Evolutionary conservation across 2,113 vertebrate genomes (phyloP).

Genomic region (Osmerus mordax): DNA sequence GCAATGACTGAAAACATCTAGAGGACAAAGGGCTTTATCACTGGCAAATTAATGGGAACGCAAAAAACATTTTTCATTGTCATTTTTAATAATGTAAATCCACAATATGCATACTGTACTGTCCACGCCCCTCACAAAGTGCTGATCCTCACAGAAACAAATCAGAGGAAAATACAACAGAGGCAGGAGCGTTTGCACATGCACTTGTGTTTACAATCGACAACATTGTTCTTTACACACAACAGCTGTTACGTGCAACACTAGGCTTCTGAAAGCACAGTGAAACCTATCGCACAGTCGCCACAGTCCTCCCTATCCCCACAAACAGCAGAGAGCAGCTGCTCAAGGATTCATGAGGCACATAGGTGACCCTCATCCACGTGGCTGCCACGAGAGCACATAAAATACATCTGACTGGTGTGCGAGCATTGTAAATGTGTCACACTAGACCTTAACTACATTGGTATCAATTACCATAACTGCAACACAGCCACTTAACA

Average conservation of each 20-base stretch:
- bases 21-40: background rate
- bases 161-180: slow-evolving; percentile 12
- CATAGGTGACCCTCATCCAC: slow-evolving; percentile 68
- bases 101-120: slow-evolving; percentile 4
- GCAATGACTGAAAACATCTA: background rate
- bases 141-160: slow-evolving; percentile 43
- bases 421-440: slow-evolving; percentile 65
- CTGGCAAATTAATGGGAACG: background rate
- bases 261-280: slow-evolving; percentile 17
- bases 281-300: slow-evolving; percentile 45
- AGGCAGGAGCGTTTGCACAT: slow-evolving; percentile 41
- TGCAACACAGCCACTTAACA: slow-evolving; percentile 59
- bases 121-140: slow-evolving; percentile 24
- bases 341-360: slow-evolving; percentile 76
- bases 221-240: slow-evolving; percentile 48
- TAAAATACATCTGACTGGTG: slow-evolving; percentile 73
- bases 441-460: slow-evolving; percentile 63
- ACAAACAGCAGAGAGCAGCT: slow-evolving; percentile 60
- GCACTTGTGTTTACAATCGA: slow-evolving; percentile 57
- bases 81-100: slow-evolving; percentile 11
- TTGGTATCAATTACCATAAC: slow-evolving; percentile 70
- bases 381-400: slow-evolving; percentile 61
- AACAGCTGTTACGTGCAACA: slow-evolving; percentile 52
- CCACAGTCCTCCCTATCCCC: slow-evolving; percentile 30
- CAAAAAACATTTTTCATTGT: slow-evolving; percentile 17